Base-by-base conservation (phyloP, 2,888 invertebrate genomes). In the Tenthredo distinguenda region DNA sequence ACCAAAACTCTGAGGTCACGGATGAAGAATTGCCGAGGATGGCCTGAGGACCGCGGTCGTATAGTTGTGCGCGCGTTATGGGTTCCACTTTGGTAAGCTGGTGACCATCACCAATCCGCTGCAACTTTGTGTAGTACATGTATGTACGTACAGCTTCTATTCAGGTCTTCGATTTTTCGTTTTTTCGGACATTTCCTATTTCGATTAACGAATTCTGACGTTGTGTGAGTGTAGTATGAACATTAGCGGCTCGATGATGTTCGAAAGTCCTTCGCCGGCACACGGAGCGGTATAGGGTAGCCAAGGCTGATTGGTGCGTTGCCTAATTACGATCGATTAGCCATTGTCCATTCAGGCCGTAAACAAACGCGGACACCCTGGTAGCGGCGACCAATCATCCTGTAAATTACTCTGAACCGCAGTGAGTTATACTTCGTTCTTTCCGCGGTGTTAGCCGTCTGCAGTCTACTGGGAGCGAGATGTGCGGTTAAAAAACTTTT, bases 401-500 rank as follows among this genome's bases (percentile, higher is more conserved):
- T 81, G 47, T 81, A 65, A 81, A 81, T 81, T 81, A 81, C 81
- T 81, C 40, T 47, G 62, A 81, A 50, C 81, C 62, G n/a, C 62
- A 58, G 37, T 62, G 81, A 81, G 62, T 81, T 81, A 81, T 81
- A 40, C 58, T 21, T 21, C 37, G 81, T 81, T 47, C 62, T 65
- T 65, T 62, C 62, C 81, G 81, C 81, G 81, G 62, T 34, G 62
- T 62, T 40, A n/a, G 62, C 21, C 62, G 77, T 26, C 50, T n/a
- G 37, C 40, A 55, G 77, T 55, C 1, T 77, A 26, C 62, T 40
- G 81, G 81, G 58, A 62, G 50, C 37, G 37, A 26, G 77, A 81
- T 50, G 82, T 26, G 37, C 58, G 62, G 81, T 9, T 34, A 10
- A 58, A 58, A 79, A 86, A 86, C 87, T 76, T 85, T 79, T 86